Evolutionary conservation across 2,113 vertebrate genomes (phyloP).

Genomic region (Cyanoderma ruficeps): DNA sequence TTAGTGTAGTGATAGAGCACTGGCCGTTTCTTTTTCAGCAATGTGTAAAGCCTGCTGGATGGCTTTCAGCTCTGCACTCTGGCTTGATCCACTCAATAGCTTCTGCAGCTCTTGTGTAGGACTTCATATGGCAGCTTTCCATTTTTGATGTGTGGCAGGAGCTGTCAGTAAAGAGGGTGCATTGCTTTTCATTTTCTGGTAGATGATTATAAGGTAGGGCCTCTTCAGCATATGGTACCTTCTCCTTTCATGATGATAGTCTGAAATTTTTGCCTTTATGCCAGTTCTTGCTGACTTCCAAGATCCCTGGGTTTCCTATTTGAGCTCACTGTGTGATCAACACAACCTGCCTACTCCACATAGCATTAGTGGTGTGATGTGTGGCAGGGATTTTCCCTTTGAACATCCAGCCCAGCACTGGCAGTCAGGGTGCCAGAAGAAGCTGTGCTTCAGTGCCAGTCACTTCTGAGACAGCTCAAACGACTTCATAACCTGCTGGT

Average conservation of each 20-base stretch:
- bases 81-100: not conserved
- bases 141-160: not conserved
- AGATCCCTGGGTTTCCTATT: not conserved
- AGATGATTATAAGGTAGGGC: not conserved
- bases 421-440: not conserved
- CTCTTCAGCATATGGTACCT: not conserved
- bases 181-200: not conserved
- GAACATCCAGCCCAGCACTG: not conserved
- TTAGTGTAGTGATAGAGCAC: not conserved
- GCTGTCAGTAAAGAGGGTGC: not conserved
- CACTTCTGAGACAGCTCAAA: not conserved
- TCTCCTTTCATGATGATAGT: not conserved
- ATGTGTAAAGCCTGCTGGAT: not conserved
- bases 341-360: fast-evolving
- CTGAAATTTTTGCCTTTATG: not conserved
- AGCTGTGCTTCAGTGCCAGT: not conserved
- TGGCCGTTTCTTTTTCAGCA: not conserved
- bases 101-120: not conserved
- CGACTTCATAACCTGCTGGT: not conserved
- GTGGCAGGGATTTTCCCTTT: not conserved
- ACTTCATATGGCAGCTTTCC: not conserved
- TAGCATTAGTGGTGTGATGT: not conserved
- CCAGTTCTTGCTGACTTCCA: not conserved
- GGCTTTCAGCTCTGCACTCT: not conserved
- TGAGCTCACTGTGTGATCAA: not conserved